A percentile compares a stretch with the other conserved stretches of the same genome.
phyloP scores from a whole-genome alignment of 2,113 vertebrate species.

The Tragulus kanchil region DNA sequence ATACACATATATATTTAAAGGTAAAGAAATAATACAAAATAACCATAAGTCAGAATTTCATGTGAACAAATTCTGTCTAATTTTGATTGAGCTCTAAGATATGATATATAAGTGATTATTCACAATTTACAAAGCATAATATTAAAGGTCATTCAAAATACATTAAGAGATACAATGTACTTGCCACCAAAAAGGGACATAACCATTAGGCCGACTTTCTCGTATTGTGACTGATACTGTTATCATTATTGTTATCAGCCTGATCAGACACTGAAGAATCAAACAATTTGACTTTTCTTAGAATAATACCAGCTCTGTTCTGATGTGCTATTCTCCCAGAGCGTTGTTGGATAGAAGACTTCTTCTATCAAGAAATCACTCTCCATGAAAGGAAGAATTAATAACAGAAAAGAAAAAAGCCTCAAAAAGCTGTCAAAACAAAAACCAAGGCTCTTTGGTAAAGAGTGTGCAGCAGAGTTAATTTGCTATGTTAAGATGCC shows the following conservation, averaged over 20 bases:
- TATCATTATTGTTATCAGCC: not conserved
- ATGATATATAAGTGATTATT: not conserved
- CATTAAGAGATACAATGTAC: not conserved
- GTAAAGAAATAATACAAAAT: not conserved
- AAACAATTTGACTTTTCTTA: not conserved
- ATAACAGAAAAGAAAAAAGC: not conserved
- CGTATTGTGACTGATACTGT: not conserved
- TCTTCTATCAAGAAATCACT: not conserved
- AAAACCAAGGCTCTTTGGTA: not conserved
- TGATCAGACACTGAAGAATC: not conserved
- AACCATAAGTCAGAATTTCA: not conserved
- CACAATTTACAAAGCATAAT: not conserved
- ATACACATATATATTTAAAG: not conserved
- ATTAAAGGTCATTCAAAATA: not conserved
- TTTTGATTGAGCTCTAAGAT: not conserved
- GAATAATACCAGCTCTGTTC: not conserved
- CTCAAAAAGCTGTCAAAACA: not conserved
- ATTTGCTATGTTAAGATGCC: constrained; percentile 18
- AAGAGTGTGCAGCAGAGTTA: not conserved
- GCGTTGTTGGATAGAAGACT: not conserved
- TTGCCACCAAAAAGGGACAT: not conserved
- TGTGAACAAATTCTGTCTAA: not conserved
- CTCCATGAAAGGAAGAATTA: not conserved
- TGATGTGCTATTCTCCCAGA: not conserved
- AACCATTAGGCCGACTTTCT: not conserved